Conservation (phyloP, 2,113 vertebrate species). For the Gulo gulo region DNA sequence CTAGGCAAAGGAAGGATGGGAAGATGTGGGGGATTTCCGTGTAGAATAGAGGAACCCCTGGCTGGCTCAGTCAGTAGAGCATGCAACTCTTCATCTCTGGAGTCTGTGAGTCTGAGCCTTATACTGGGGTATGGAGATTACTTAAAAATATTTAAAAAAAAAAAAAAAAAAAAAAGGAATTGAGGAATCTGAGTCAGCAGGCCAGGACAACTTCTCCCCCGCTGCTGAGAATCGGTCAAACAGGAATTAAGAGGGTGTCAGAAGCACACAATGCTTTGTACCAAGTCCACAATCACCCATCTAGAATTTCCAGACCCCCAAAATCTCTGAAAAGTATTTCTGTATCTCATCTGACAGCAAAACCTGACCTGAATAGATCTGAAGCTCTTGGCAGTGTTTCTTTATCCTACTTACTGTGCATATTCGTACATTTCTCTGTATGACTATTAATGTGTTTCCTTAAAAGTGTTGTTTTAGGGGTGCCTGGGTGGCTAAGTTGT, state of each 20-base stretch:
- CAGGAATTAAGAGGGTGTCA: not conserved
- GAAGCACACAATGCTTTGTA: not conserved
- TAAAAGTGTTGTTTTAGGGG: not conserved
- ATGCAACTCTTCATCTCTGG: not conserved
- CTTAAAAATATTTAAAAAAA: not conserved
- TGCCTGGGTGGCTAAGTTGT: too few relatives aligned
- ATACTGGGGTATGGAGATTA: not conserved
- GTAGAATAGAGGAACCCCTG: not conserved
- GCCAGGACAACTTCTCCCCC: not conserved
- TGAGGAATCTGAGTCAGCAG: not conserved
- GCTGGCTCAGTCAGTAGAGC: not conserved
- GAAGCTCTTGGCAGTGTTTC: not conserved
- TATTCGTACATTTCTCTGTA: not conserved
- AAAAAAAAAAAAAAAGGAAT: not conserved
- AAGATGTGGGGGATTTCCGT: not conserved
- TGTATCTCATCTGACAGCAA: not conserved
- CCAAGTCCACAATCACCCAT: not conserved
- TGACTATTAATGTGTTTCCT: not conserved
- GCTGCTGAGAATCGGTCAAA: not conserved
- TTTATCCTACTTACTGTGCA: not conserved
- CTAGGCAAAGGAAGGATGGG: not conserved
- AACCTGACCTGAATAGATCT: not conserved
- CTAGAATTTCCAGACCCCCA: not conserved
- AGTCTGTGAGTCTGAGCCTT: not conserved
- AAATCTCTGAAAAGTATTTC: not conserved